These are phyloP conservation scores for Macrocentrus cingulum DNA, from an alignment of 1,140 invertebrate species.

Conservation along the genomic window DNA sequence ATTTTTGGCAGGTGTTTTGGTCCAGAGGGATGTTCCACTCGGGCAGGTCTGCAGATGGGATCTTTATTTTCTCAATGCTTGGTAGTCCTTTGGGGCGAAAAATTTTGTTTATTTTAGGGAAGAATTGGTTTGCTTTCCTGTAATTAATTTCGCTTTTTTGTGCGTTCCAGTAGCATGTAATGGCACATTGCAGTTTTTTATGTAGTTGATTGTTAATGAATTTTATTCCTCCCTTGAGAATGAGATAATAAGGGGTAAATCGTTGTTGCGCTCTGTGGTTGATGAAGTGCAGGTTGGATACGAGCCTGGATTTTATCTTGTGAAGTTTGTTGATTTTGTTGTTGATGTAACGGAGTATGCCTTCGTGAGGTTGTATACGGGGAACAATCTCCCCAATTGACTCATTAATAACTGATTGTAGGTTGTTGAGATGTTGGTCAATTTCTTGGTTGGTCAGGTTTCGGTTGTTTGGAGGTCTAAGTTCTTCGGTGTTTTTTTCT, in stretches of 20 bases:
- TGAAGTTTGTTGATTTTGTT: not conserved
- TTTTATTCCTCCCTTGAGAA: no score
- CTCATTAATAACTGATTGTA: no score
- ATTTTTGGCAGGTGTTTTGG: not conserved
- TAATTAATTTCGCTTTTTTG: conserved; percentile 26
- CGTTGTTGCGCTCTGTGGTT: not conserved
- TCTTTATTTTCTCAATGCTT: not conserved
- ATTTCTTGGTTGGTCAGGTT: no score
- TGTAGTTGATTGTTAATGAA: not conserved
- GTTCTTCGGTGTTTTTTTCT: no score
- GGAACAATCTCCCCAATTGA: no score
- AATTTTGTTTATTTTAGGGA: conserved; percentile 28
- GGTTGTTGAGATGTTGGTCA: no score
- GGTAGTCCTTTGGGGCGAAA: conserved; percentile 18
- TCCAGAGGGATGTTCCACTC: not conserved
- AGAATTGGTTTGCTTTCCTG: conserved; percentile 16
- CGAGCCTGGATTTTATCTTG: not conserved
- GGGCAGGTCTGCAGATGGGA: not conserved
- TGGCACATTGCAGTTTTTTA: conserved; percentile 19
- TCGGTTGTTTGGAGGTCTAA: no score
- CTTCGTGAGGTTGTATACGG: no score
- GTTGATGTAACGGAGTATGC: not conserved
- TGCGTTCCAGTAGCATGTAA: conserved; percentile 24
- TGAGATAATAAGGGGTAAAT: no score
- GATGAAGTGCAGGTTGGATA: not conserved